Conservation (phyloP, 2,888 invertebrate genomes). For the Parelbella ahira region DNA sequence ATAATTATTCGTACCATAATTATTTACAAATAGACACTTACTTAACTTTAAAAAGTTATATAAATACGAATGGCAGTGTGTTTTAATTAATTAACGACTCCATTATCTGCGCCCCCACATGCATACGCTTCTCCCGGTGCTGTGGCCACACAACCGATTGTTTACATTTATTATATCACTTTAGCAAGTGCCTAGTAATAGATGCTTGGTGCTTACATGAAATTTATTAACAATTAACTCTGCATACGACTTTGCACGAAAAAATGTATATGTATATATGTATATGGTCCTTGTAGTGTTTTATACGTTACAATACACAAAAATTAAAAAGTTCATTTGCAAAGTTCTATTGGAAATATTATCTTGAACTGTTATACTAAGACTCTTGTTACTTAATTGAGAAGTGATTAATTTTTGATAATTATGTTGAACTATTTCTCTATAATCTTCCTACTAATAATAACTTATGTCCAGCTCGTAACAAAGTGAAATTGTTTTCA, state of each 20-base stretch:
- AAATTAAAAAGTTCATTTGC: constrained; percentile 7
- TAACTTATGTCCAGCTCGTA: no score
- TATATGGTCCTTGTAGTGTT: no score
- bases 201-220: constrained; percentile 11
- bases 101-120: no score
- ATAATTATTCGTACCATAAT: neutral
- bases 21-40: neutral
- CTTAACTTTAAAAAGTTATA: neutral
- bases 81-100: no score
- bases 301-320: no score
- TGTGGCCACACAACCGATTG: constrained; percentile 12
- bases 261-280: no score
- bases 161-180: constrained; percentile 29
- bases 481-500: no score
- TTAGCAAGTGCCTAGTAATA: constrained; percentile 21
- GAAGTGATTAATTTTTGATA: no score
- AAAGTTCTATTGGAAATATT: constrained; percentile 4
- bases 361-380: constrained; percentile 7
- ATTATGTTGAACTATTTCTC: no score
- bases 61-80: constrained; percentile 15
- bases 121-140: no score
- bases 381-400: constrained; percentile 5
- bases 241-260: constrained; percentile 15
- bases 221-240: neutral
- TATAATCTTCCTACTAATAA: no score